Percentiles rank a stretch among this genome's conserved stretches.
Evolutionary conservation across 2,797 vertebrate species (phyloP).

Genomic region (Dicrostonyx torquatus): DNA sequence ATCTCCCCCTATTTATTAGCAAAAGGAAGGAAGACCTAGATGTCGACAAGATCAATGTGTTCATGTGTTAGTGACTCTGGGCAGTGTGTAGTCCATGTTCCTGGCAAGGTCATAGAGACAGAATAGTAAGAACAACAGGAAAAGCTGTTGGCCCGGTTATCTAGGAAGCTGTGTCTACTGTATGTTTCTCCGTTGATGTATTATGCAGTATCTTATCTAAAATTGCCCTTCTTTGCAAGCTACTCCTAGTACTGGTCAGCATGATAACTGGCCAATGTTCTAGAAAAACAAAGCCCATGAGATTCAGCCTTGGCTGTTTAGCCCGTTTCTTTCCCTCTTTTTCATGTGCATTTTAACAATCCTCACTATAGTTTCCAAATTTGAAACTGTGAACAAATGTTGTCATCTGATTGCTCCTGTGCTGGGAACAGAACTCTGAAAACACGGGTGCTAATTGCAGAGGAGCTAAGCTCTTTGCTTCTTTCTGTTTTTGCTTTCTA

Average conservation of each 20-base stretch:
- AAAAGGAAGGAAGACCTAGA: not conserved
- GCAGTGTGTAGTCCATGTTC: not conserved
- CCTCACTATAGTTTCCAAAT: not conserved
- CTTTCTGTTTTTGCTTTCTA: slow-evolving; percentile 84
- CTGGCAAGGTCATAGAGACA: not conserved
- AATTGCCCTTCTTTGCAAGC: not conserved
- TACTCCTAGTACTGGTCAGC: not conserved
- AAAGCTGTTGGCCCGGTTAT: not conserved
- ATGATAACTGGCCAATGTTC: not conserved
- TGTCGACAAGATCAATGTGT: not conserved
- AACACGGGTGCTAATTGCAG: not conserved
- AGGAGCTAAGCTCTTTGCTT: not conserved
- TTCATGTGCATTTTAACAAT: not conserved
- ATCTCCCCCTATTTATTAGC: not conserved
- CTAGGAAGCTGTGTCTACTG: not conserved
- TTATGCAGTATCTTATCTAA: not conserved
- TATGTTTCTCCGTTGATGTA: not conserved
- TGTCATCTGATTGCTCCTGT: not conserved
- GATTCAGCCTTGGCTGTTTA: not conserved
- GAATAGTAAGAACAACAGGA: not conserved
- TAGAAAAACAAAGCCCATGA: not conserved
- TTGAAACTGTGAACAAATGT: not conserved
- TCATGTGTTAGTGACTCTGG: not conserved
- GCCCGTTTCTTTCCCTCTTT: not conserved
- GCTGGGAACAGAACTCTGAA: slow-evolving; percentile 31